phyloP scores from a whole-genome alignment of 1,140 invertebrate species.

The Heliconius melpomene region DNA sequence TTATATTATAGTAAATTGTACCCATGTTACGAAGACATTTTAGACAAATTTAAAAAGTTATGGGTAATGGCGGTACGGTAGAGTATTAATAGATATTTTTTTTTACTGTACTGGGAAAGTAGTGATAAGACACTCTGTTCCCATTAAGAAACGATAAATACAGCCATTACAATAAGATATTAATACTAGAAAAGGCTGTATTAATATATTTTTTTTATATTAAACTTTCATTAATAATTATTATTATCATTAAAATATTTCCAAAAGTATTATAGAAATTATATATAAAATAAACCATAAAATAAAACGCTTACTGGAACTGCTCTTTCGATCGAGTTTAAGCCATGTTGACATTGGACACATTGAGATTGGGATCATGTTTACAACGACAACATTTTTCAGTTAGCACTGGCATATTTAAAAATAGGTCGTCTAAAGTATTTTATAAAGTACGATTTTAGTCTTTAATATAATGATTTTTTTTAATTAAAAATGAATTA shows the following conservation, averaged over 20 bases:
- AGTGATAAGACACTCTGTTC: too few relatives aligned
- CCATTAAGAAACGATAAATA: too few relatives aligned
- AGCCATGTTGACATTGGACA: constrained; percentile 37
- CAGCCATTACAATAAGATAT: too few relatives aligned
- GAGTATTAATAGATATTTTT: too few relatives aligned
- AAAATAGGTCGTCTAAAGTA: constrained; percentile 61
- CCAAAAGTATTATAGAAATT: neutral
- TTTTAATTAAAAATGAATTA: too few relatives aligned
- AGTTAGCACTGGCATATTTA: constrained; percentile 53
- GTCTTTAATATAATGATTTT: neutral
- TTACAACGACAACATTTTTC: constrained; percentile 49
- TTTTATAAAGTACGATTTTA: constrained; percentile 23
- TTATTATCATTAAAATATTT: neutral
- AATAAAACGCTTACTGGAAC: neutral
- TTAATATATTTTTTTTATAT: too few relatives aligned
- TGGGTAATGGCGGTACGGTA: too few relatives aligned
- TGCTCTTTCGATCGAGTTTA: constrained; percentile 29
- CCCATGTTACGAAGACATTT: neutral
- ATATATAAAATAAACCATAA: neutral
- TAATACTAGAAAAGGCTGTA: too few relatives aligned
- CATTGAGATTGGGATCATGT: constrained; percentile 39
- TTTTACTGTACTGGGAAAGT: too few relatives aligned
- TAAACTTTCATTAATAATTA: too few relatives aligned
- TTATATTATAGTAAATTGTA: neutral
- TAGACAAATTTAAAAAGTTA: too few relatives aligned